Conservation (phyloP, 30 jellyfish, hydroid and myxozoan genomes). For the Turritopsis dohrnii region DNA sequence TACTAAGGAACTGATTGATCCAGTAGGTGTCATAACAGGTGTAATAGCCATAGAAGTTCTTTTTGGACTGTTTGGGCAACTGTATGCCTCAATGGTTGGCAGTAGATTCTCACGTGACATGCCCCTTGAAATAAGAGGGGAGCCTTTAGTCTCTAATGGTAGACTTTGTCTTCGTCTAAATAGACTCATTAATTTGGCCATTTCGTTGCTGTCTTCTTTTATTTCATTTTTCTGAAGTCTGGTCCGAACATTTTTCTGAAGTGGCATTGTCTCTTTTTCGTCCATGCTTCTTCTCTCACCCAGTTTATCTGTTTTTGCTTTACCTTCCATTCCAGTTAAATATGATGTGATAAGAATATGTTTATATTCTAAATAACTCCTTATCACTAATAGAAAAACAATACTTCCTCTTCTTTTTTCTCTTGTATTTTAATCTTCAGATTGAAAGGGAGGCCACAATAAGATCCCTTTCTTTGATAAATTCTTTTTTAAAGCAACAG, state of each 20-base stretch:
- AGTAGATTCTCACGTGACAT: background rate
- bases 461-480: background rate
- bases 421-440: background rate
- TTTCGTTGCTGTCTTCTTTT: background rate
- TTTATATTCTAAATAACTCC: background rate
- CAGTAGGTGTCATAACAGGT: conserved; percentile 27
- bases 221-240: background rate
- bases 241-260: background rate
- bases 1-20: conserved; percentile 32
- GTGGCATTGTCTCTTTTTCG: background rate
- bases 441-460: background rate
- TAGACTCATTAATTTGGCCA: background rate
- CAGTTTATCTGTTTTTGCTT: background rate
- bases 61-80: conserved; percentile 8
- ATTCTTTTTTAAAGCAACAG: background rate
- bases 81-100: conserved; percentile 1
- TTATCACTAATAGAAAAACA: background rate
- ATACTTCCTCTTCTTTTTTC: background rate
- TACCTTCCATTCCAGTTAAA: background rate
- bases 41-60: conserved; percentile 4
- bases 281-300: background rate
- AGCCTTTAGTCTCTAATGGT: background rate
- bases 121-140: background rate
- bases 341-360: background rate
- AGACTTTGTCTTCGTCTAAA: conserved; percentile 13